Conservation (phyloP, 2,113 vertebrate genomes). For the Chunga burmeisteri region DNA sequence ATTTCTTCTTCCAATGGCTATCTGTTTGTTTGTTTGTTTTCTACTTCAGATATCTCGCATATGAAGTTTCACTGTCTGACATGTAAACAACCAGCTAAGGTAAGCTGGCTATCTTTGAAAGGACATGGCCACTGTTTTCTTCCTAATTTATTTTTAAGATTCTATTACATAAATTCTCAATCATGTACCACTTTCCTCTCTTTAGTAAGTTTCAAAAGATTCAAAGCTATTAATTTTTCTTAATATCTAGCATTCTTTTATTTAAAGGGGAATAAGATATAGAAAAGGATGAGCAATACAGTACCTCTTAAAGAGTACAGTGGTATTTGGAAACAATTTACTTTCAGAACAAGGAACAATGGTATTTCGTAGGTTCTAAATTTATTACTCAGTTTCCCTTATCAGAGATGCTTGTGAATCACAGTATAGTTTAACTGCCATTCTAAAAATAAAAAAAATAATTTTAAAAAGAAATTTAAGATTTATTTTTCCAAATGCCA, state of each 20-base stretch:
- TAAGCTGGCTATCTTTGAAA: neutral
- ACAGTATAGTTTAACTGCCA: neutral
- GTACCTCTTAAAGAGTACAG: neutral
- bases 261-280: neutral
- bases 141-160: neutral
- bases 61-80: neutral
- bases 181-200: neutral
- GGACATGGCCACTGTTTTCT: neutral
- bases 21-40: neutral
- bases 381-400: neutral
- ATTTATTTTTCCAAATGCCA: neutral
- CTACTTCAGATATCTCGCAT: neutral
- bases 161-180: neutral
- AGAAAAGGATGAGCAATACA: neutral
- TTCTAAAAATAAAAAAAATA: neutral
- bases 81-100: neutral
- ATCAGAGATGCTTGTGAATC: neutral
- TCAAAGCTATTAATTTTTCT: neutral
- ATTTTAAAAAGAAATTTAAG: neutral
- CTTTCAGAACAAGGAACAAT: neutral
- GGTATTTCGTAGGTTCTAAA: neutral
- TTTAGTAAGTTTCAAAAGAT: neutral
- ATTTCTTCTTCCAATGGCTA: neutral
- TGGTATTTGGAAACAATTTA: neutral
- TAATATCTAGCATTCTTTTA: neutral